These are phyloP conservation scores for Myotis myotis DNA, from an alignment of 2,797 vertebrate genomes.

Conservation along the genomic window DNA sequence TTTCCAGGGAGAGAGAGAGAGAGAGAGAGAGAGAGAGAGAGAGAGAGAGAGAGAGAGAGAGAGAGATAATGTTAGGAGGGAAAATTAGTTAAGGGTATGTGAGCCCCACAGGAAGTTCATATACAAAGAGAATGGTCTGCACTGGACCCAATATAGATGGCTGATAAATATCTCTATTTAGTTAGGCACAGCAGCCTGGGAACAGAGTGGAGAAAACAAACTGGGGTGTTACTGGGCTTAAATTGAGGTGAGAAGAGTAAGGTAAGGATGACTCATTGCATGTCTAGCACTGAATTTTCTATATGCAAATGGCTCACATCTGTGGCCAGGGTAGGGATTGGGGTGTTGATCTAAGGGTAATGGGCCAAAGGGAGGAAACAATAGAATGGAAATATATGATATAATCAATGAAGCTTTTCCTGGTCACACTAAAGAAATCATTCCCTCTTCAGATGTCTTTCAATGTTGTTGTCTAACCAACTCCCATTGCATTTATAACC, in stretches of 20 bases:
- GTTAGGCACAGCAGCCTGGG: not conserved
- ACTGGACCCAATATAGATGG: accelerated
- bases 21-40: not conserved
- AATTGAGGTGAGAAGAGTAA: not conserved
- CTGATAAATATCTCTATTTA: not conserved
- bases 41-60: not conserved
- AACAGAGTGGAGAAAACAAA: not conserved
- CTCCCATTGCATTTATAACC: not conserved
- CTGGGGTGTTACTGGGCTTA: not conserved
- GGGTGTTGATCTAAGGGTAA: not conserved
- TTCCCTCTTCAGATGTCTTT: not conserved
- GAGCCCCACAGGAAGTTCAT: not conserved
- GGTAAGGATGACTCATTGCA: not conserved
- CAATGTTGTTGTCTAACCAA: not conserved
- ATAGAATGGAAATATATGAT: not conserved
- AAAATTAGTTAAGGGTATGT: not conserved
- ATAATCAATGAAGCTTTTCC: not conserved
- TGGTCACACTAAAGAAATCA: not conserved
- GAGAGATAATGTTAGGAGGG: not conserved
- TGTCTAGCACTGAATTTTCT: not conserved
- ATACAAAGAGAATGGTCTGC: not conserved
- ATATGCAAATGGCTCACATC: not conserved
- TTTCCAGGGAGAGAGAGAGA: not conserved
- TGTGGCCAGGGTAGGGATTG: not conserved
- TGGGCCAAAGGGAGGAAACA: not conserved